Evolutionary conservation across 2,888 invertebrate species (phyloP), one percentile per base, ranked within the genome.

Genomic region (Agriopis leucophaearia): DNA sequence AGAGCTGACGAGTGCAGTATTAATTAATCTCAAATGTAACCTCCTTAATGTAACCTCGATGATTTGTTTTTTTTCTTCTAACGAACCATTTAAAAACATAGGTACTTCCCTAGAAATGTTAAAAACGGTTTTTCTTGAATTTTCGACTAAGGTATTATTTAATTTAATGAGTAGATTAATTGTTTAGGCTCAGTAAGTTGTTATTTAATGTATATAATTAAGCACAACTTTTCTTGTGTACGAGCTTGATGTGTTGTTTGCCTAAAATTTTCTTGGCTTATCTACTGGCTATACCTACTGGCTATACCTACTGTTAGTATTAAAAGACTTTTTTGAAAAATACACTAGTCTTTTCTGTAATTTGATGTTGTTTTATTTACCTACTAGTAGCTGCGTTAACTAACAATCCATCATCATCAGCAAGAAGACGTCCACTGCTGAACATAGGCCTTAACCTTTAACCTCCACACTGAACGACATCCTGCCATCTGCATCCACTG

Each of bases 301-400:
- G 77, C 71, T 50, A 59, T 58, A 16, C 38, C 27, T 80, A 78
- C 60, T 61, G 66, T 62, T 62, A 67, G 52, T 54, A 70, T 75
- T 48, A 44, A 79, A 81, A 80, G 79, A 73, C 72, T 74, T 74
- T 74, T 71, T 78, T 80, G 73, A 75, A 76, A 80, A 85, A 84
- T 85, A 85, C 74, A 85, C 84, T 82, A 85, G 82, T 83, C 81
- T 81, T 77, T 76, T 69, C 75, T 69, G 75, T n/a, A 78, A 76
- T 68, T 60, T 58, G 64, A 64, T 63, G 27, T 27, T 10, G 69
- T 77, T 78, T 70, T 59, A 27, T 54, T 75, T 51, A 48, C 56
- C 51, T 27, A 27, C 27, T 27, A 2, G 27, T 4, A 2, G 27
- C n/a, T n/a, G n/a, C n/a, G n/a, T n/a, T n/a, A n/a, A n/a, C n/a